Conservation (phyloP, 2,113 vertebrate species). For the Cisticola juncidis region DNA sequence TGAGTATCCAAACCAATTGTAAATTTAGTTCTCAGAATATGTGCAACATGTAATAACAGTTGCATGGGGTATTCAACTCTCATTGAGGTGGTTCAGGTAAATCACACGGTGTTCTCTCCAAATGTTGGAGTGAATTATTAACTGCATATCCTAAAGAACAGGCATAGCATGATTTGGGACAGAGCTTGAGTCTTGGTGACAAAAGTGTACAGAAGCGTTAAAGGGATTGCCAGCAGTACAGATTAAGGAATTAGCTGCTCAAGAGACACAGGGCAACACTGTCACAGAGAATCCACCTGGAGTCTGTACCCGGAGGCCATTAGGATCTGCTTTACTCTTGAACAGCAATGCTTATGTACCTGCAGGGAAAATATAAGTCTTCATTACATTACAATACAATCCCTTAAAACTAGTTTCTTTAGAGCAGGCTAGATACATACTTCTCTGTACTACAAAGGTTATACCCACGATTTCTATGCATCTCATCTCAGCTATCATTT, state of each 20-base stretch:
- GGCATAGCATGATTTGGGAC: neutral
- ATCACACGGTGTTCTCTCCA: neutral
- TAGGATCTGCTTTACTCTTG: neutral
- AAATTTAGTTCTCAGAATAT: neutral
- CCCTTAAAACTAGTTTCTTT: neutral
- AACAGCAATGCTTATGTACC: rapidly evolving
- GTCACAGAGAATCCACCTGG: neutral
- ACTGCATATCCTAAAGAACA: neutral
- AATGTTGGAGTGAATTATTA: neutral
- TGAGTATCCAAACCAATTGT: neutral
- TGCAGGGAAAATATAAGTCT: neutral
- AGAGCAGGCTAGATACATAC: no score
- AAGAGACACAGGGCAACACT: rapidly evolving
- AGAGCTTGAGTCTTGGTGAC: neutral
- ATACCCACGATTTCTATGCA: neutral
- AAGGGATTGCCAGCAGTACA: neutral
- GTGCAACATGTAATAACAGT: neutral
- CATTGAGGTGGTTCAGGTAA: neutral
- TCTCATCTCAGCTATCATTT: neutral
- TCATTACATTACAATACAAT: neutral
- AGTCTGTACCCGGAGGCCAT: neutral
- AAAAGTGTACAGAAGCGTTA: neutral
- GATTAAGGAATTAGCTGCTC: neutral
- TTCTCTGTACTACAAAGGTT: neutral
- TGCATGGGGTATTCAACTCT: neutral